Evolutionary conservation across 1,140 invertebrate species (phyloP), one percentile per base, ranked within the genome.

Genomic region (Hestina assimilis): DNA sequence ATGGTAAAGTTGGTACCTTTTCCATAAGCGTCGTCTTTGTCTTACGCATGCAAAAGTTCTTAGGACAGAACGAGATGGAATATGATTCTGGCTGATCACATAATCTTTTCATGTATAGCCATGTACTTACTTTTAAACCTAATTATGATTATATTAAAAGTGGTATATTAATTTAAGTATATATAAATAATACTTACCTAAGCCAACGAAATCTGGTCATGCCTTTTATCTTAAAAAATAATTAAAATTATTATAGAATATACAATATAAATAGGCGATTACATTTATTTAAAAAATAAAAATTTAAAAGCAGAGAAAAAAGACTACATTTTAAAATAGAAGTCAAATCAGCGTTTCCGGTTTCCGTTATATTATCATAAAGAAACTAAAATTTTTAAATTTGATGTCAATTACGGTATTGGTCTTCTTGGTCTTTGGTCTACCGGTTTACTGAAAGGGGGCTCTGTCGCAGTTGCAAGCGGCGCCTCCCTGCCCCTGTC

Each of bases 381-480:
- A 12, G 23, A 23, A 50, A 50, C 20, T 12, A 14, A 24, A 38
- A 51, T 11, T 9, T 6, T 17, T 38, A 19, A 19, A 7, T 19
- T 4, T 19, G 8, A 19, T 38, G 17, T 19, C 33, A 19, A 19
- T 4, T 19, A 3, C 15, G 5, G 9, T 2, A 2, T n/a, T 47
- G 42, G 38, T 54, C 43, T 50, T 24, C 47, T 53, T 8, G 21
- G 40, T 47, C 19, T 23, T 35, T 35, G 50, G 29, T 55, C 7
- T 59, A 35, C 2, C 14, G 45, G 42, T 46, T 59, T 76, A 80
- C 38, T 74, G 69, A 17, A 90, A 81, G 0, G 90, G 90, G 3
- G 89, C 68, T 3, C 87, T 64, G 70, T 91, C 89, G 67, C 90
- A 91, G 60, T 90, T 87, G 70, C 91, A 91, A 7, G 90, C 90